Conservation (phyloP, 1,140 invertebrate genomes). For the Eufriesea mexicana region DNA sequence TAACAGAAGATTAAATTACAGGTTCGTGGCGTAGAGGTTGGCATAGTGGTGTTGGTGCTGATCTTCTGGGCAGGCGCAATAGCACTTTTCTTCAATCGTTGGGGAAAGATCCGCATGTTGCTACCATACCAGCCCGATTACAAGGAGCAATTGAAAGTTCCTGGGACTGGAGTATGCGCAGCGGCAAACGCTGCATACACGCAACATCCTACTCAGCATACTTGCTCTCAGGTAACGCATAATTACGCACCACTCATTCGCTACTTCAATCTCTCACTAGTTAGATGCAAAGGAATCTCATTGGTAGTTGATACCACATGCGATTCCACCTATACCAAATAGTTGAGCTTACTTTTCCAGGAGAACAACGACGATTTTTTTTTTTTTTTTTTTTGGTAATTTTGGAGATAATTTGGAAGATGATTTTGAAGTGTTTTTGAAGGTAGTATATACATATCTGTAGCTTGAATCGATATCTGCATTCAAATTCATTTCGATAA, state of each 20-base stretch:
- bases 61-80: constrained; percentile 94
- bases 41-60: constrained; percentile 92
- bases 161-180: constrained; percentile 88
- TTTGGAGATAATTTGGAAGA: too few relatives aligned
- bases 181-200: constrained; percentile 82
- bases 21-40: constrained; percentile 93
- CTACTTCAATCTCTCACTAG: not conserved
- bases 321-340: not conserved
- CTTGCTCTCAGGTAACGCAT: constrained; percentile 85
- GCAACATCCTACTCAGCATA: constrained; percentile 79
- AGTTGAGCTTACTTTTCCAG: not conserved
- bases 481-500: too few relatives aligned
- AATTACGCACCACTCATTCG: constrained; percentile 24
- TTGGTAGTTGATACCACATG: not conserved
- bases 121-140: constrained; percentile 95
- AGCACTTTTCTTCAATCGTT: constrained; percentile 93
- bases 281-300: not conserved
- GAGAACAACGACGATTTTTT: not conserved
- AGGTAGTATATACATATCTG: too few relatives aligned
- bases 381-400: not conserved
- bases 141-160: constrained; percentile 92
- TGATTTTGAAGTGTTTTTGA: too few relatives aligned
- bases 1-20: constrained; percentile 68
- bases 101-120: constrained; percentile 96
- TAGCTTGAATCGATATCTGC: too few relatives aligned